Evolutionary conservation across 2,797 vertebrate species (phyloP).

Genomic region (Cetoscarus ocellatus): DNA sequence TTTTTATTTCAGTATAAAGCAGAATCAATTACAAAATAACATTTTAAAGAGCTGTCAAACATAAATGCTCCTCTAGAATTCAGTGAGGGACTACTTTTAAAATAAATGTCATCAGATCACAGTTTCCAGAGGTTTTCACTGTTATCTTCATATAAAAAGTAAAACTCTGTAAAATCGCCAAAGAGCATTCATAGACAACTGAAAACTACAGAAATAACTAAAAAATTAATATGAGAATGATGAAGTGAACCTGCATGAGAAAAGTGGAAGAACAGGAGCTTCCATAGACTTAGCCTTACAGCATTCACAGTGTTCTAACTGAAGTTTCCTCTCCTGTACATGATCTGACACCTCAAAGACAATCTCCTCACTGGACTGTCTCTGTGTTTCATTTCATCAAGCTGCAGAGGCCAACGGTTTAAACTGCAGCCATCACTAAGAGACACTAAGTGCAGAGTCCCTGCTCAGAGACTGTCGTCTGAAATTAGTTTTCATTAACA

Average conservation of each 20-base stretch:
- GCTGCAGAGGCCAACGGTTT: constrained; percentile 77
- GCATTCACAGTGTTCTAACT: not conserved
- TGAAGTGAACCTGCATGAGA: not conserved
- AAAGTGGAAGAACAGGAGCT: not conserved
- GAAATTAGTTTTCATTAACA: not conserved
- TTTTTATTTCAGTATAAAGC: constrained; percentile 9
- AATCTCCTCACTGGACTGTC: constrained; percentile 21
- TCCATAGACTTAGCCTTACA: not conserved
- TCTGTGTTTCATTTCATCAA: constrained; percentile 59
- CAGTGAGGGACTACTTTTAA: constrained; percentile 35
- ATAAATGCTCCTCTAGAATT: constrained; percentile 40
- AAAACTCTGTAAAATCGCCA: constrained; percentile 22
- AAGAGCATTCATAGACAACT: constrained; percentile 25
- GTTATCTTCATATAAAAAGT: constrained; percentile 68
- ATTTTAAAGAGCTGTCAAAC: constrained; percentile 15
- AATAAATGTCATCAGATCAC: constrained; percentile 54
- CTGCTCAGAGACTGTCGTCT: constrained; percentile 7
- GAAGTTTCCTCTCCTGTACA: not conserved
- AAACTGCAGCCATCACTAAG: constrained; percentile 76
- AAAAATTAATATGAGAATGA: not conserved
- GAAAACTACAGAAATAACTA: not conserved
- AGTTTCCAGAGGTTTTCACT: constrained; percentile 67
- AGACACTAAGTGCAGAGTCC: constrained; percentile 51
- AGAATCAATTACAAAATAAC: not conserved
- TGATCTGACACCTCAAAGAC: not conserved